Evolutionary conservation across 1,140 invertebrate species (phyloP).

Genomic region (Glomeris maerens): DNA sequence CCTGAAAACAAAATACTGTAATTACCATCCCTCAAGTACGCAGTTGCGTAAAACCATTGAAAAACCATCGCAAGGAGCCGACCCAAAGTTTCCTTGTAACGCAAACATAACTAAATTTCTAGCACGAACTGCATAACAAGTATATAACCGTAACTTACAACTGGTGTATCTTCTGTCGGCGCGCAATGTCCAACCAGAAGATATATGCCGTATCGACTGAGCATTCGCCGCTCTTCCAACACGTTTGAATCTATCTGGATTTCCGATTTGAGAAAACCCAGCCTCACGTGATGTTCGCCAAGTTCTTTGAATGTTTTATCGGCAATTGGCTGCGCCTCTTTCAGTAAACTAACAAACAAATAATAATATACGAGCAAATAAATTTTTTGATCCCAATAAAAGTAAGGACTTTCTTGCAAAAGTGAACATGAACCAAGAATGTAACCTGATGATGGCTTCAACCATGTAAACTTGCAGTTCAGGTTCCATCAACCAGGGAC

Average conservation of each 20-base stretch:
- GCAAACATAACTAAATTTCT: constrained; percentile 12
- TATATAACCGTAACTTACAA: constrained; percentile 23
- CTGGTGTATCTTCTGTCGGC: constrained; percentile 58
- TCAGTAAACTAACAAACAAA: constrained; percentile 30
- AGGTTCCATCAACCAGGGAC: constrained; percentile 70
- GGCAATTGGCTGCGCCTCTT: constrained; percentile 31
- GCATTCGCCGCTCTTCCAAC: constrained; percentile 61
- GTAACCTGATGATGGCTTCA: constrained; percentile 86
- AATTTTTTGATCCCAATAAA: too few species aligned
- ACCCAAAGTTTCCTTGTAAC: constrained; percentile 61
- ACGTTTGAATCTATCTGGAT: constrained; percentile 19
- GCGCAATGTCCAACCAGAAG: constrained; percentile 84
- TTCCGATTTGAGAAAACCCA: constrained; percentile 28
- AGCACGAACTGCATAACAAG: not conserved
- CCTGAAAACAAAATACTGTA: constrained; percentile 37
- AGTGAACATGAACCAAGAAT: constrained; percentile 3
- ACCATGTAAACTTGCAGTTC: constrained; percentile 87
- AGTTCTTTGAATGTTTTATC: constrained; percentile 26
- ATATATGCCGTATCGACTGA: constrained; percentile 94
- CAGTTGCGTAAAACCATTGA: constrained; percentile 98
- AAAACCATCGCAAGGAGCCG: constrained; percentile 88
- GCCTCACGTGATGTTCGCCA: constrained; percentile 29
- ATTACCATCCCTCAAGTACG: constrained; percentile 84
- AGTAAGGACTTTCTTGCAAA: too few species aligned
- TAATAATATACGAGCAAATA: too few species aligned